Percentiles rank a stretch among this genome's conserved stretches.
Evolutionary conservation across 1,140 invertebrate species (phyloP).

Genomic region (Leptonema lineaticorne): DNA sequence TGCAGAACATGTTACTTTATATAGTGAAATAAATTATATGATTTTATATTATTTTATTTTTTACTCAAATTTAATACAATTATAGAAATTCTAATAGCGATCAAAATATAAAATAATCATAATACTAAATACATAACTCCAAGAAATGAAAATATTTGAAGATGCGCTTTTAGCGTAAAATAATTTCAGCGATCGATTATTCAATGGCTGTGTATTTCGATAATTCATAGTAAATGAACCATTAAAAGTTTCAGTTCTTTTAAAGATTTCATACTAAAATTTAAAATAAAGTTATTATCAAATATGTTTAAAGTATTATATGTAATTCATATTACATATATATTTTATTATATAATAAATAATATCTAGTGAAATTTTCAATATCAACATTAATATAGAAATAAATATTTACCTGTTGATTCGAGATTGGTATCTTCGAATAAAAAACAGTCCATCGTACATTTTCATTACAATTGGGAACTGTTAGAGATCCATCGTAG

Average conservation of each 20-base stretch:
- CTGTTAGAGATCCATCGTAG: slow-evolving; percentile 37
- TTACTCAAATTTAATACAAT: too few relatives aligned
- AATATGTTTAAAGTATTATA: background rate
- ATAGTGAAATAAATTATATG: too few relatives aligned
- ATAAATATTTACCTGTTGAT: slow-evolving; percentile 24
- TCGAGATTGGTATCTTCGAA: slow-evolving; percentile 28
- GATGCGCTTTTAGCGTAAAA: background rate
- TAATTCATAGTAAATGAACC: slow-evolving; percentile 23
- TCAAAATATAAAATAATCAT: background rate
- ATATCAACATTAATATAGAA: background rate
- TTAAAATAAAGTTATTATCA: background rate
- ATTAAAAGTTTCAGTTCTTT: slow-evolving; percentile 25
- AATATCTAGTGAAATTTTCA: background rate
- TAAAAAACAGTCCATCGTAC: slow-evolving; percentile 36
- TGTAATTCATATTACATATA: too few relatives aligned
- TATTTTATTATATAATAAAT: background rate
- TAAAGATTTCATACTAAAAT: slow-evolving; percentile 35
- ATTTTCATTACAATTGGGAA: slow-evolving; percentile 32
- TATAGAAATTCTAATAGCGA: too few relatives aligned
- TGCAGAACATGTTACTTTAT: too few relatives aligned
- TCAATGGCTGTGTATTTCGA: slow-evolving; percentile 25
- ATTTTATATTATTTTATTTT: too few relatives aligned
- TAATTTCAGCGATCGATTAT: slow-evolving; percentile 23
- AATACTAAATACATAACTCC: background rate
- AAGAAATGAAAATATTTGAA: background rate